Conservation (phyloP, 2,113 vertebrate species). For the Azemiops feae region DNA sequence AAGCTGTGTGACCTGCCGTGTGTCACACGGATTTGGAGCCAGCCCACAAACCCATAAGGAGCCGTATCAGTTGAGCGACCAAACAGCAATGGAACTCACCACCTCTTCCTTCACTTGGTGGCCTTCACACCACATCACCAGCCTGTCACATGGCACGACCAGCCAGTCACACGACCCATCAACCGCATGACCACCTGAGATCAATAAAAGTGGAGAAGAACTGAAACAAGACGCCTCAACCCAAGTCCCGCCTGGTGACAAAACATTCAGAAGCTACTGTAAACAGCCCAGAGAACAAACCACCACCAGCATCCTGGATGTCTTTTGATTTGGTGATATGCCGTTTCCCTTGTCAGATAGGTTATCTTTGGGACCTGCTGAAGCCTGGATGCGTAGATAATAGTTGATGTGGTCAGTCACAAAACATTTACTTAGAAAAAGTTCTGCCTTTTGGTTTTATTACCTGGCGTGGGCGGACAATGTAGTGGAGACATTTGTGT, state of each 20-base stretch:
- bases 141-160: too few species aligned
- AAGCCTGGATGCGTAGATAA: neutral
- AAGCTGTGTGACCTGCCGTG: too few species aligned
- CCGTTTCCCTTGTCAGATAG: neutral
- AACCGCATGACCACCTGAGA: neutral
- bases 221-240: neutral
- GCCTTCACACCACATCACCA: neutral
- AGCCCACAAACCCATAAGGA: neutral
- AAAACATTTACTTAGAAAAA: neutral
- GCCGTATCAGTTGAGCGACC: neutral
- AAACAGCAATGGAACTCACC: neutral
- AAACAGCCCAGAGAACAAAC: neutral
- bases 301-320: neutral
- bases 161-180: neutral
- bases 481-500: neutral
- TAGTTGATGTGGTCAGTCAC: neutral
- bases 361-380: neutral
- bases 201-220: neutral
- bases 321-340: neutral
- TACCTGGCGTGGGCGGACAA: neutral
- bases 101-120: neutral
- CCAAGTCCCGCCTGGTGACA: neutral
- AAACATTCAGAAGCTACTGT: neutral
- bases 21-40: neutral
- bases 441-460: neutral